A percentile compares a stretch with the other conserved stretches of the same genome.
These are phyloP conservation scores for Emydura subglobosa DNA, from an alignment of 2,113 vertebrate genomes.

Conservation along the genomic window DNA sequence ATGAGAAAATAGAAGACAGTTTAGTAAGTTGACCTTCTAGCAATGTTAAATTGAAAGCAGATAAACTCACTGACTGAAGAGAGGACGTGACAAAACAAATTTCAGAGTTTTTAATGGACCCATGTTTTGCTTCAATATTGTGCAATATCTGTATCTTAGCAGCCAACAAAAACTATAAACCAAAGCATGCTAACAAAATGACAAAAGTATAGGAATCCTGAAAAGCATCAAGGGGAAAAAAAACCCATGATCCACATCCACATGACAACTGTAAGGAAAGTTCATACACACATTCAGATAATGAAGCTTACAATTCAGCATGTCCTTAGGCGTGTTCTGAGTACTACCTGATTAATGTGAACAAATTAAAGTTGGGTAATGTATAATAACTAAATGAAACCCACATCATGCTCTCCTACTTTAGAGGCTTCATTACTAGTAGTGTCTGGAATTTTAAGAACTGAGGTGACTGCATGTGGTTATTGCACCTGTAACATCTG, in stretches of 20 bases:
- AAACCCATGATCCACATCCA: not conserved
- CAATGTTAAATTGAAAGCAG: not conserved
- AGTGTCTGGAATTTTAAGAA: not conserved
- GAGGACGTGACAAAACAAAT: not conserved
- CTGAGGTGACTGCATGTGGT: not conserved
- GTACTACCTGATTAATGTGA: not conserved
- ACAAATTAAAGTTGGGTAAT: not conserved
- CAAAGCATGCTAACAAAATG: not conserved
- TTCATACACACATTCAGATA: not conserved
- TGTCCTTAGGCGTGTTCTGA: not conserved
- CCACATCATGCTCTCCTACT: not conserved
- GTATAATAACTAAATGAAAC: not conserved
- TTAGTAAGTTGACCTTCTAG: not conserved
- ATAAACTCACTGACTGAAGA: not conserved
- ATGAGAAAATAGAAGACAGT: not conserved
- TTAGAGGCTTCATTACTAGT: not conserved
- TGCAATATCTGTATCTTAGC: not conserved
- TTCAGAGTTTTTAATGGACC: not conserved
- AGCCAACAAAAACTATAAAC: not conserved
- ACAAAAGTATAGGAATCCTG: not conserved
- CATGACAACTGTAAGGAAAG: not conserved
- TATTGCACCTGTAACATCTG: not conserved
- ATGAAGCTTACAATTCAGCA: not conserved
- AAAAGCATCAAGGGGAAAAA: not conserved
- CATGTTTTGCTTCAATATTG: not conserved